A percentile compares a stretch with the other conserved stretches of the same genome.
phyloP scores from a whole-genome alignment of 2,797 vertebrate genomes.

The Anabacerthia variegaticeps region DNA sequence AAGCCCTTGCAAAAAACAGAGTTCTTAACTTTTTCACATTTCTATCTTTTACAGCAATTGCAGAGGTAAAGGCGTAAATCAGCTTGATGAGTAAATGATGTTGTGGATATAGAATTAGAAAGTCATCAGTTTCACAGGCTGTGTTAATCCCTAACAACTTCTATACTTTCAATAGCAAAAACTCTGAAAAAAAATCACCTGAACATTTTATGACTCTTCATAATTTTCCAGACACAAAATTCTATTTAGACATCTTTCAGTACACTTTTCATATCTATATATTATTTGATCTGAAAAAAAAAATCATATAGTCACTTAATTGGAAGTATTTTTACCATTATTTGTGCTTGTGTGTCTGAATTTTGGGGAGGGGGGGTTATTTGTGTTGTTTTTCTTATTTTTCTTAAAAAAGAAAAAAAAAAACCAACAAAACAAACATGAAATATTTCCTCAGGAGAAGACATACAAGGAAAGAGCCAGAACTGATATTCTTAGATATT shows the following conservation, averaged over 20 bases:
- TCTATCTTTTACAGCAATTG: not conserved
- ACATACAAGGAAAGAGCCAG: not conserved
- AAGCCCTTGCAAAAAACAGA: not conserved
- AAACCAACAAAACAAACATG: not conserved
- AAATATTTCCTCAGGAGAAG: not conserved
- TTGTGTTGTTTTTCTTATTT: not conserved
- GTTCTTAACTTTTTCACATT: not conserved
- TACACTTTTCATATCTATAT: not conserved
- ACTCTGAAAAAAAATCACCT: not conserved
- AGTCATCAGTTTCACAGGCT: not conserved
- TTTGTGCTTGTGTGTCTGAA: not conserved
- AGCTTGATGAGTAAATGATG: not conserved
- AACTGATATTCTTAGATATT: not conserved
- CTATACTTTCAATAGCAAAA: not conserved
- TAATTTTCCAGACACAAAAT: not conserved
- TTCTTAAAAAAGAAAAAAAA: not conserved
- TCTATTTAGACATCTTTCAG: not conserved
- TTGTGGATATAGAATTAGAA: not conserved
- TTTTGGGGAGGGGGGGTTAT: not conserved
- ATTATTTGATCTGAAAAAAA: not conserved
- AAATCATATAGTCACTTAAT: not conserved
- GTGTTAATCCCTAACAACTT: not conserved
- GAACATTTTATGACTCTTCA: not conserved
- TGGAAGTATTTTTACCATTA: not conserved
- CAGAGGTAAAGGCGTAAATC: not conserved